These are phyloP conservation scores for Aphelocoma californica DNA, from an alignment of 2,797 vertebrate species.

Conservation along the genomic window DNA sequence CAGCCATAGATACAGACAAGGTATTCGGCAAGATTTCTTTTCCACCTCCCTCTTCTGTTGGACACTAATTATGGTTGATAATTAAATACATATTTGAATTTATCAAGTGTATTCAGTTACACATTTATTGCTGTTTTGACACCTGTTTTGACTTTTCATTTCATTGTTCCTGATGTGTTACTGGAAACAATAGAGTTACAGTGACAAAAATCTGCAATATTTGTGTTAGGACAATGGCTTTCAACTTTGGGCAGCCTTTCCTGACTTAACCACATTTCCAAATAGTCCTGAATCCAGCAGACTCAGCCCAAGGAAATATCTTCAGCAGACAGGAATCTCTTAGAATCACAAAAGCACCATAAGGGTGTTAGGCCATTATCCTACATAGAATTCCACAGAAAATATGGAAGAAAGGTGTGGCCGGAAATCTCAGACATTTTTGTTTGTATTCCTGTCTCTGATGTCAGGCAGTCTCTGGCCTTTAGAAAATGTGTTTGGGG, in stretches of 20 bases:
- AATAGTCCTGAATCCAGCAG: neutral
- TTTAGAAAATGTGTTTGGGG: neutral
- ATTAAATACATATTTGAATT: neutral
- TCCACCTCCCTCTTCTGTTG: rapidly evolving
- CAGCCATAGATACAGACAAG: neutral
- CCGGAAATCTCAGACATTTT: neutral
- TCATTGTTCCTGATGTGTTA: neutral
- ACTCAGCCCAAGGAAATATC: neutral
- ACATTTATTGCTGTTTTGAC: neutral
- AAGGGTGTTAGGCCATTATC: neutral
- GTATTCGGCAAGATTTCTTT: neutral
- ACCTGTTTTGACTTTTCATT: neutral
- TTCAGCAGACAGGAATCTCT: neutral
- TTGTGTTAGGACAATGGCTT: neutral
- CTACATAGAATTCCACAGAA: neutral
- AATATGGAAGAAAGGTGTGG: neutral
- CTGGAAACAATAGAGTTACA: neutral
- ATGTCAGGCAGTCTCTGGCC: neutral
- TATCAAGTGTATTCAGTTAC: neutral
- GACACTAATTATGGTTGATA: neutral
- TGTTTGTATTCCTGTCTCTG: neutral
- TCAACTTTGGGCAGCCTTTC: neutral
- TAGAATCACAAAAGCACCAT: neutral
- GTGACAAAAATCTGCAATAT: neutral
- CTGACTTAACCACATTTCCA: neutral